phyloP scores from a whole-genome alignment of 2,797 vertebrate species.

The Silurus lanzhouensis region DNA sequence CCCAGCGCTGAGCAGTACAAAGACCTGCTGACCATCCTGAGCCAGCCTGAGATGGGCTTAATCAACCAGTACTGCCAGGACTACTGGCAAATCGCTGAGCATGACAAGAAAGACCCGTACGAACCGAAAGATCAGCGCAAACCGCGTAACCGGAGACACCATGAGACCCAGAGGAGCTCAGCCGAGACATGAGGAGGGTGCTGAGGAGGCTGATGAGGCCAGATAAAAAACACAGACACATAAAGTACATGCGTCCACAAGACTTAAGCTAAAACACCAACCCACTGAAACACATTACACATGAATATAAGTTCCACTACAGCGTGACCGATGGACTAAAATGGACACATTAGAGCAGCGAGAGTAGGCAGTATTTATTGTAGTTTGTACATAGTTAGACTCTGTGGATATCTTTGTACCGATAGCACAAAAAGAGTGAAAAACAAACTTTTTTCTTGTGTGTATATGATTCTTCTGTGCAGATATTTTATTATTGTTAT shows the following conservation, averaged over 20 bases:
- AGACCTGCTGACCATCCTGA: conserved; percentile 94
- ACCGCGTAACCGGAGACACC: conserved; percentile 94
- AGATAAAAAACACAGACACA: conserved; percentile 26
- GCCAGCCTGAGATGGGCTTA: conserved; percentile 95
- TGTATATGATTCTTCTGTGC: conserved; percentile 81
- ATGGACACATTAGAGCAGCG: conserved; percentile 67
- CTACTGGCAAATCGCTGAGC: conserved; percentile 86
- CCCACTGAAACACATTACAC: conserved; percentile 53
- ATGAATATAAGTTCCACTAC: conserved; percentile 55
- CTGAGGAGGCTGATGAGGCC: not conserved
- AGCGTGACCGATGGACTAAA: conserved; percentile 48
- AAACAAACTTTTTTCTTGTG: conserved; percentile 55
- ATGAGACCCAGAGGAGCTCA: conserved; percentile 75
- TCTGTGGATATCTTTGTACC: conserved; percentile 79
- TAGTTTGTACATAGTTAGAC: conserved; percentile 86
- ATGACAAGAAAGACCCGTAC: conserved; percentile 76
- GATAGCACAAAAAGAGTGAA: conserved; percentile 55
- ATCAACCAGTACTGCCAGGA: conserved; percentile 99
- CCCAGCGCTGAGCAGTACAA: conserved; percentile 85
- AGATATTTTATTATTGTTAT: conserved; percentile 80
- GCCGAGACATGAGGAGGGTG: conserved; percentile 88
- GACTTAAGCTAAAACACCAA: conserved; percentile 51
- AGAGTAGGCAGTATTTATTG: conserved; percentile 88
- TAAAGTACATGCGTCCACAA: conserved; percentile 39
- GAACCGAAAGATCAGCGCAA: conserved; percentile 91